Evolutionary conservation across 2,797 vertebrate genomes (phyloP), one percentile per base, ranked within the genome.

Genomic region (Phoeniculus purpureus): DNA sequence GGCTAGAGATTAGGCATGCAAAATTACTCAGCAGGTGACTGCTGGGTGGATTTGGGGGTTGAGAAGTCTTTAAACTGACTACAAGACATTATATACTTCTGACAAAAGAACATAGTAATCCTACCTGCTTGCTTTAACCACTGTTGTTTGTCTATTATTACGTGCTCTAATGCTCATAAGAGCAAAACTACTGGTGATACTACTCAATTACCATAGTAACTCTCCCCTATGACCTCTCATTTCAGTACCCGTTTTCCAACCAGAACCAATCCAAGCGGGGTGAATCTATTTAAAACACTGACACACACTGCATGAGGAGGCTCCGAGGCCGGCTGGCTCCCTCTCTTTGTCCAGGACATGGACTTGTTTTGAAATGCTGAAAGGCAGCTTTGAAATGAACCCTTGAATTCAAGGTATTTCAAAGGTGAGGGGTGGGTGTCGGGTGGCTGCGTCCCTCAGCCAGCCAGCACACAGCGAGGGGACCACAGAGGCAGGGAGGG

Each of bases 131-230:
- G 98, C 98, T 98, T 99, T 98, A 98, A 98, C 98, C 98, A 98
- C 98, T 98, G 97, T 98, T 98, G 98, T 98, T 98, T 98, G 98
- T 98, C 98, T 97, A 98, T 99, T 99, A 98, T 98, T 97, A 98
- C 97, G 96, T 96, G 96, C 98, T 98, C 98, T 98, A 98, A 98
- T 98, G 98, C 98, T 98, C 98, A 98, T 98, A 97, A 98, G 98
- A 98, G 98, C 98, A 98, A 98, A 98, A 97, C 98, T 98, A 98
- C 98, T 98, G 98, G 98, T 97, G 98, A 98, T 97, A 96, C 98
- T 98, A 98, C 98, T 98, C 98, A 98, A 99, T 99, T 99, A 98
- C 98, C 98, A 99, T 99, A 99, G 98, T 98, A 99, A 99, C 98
- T 98, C 98, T 98, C 98, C 98, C 98, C 98, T 97, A 96, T 98